Conservation (phyloP, 2,797 vertebrate species). For the Pyrocephalus nanus region DNA sequence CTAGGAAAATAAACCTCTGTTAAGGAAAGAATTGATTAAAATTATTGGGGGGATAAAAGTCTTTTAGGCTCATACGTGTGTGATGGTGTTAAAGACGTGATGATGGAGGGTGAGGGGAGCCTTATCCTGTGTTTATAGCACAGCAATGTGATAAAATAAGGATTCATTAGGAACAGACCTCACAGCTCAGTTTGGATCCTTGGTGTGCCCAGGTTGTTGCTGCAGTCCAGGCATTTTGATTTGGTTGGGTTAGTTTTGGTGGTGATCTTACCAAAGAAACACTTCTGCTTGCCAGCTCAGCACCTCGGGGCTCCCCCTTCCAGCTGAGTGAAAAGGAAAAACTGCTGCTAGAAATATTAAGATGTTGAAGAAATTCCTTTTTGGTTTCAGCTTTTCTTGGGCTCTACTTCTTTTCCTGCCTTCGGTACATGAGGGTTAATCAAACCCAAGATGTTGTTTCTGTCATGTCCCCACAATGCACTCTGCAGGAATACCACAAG, state of each 20-base stretch:
- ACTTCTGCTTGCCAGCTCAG: neutral
- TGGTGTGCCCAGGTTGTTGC: neutral
- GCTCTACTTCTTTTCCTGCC: neutral
- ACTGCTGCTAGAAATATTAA: neutral
- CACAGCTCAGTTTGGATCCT: neutral
- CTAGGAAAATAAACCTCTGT: neutral
- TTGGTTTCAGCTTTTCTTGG: neutral
- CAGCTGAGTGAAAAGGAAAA: neutral
- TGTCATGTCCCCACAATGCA: neutral
- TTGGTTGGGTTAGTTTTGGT: neutral
- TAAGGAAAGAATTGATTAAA: conserved; percentile 6
- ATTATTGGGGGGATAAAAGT: neutral
- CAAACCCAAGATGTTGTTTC: neutral
- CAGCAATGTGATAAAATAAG: neutral
- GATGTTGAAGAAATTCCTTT: neutral
- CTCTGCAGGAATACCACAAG: neutral
- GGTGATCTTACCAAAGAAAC: neutral
- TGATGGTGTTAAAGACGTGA: neutral
- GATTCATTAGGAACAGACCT: neutral
- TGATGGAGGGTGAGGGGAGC: neutral
- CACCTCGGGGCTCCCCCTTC: neutral
- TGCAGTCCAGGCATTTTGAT: neutral
- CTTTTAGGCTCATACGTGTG: neutral
- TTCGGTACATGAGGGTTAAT: neutral
- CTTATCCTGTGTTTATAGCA: neutral